These are phyloP conservation scores for Microctenopoma steveboyesi DNA, from an alignment of 2,797 vertebrate genomes.

Conservation along the genomic window DNA sequence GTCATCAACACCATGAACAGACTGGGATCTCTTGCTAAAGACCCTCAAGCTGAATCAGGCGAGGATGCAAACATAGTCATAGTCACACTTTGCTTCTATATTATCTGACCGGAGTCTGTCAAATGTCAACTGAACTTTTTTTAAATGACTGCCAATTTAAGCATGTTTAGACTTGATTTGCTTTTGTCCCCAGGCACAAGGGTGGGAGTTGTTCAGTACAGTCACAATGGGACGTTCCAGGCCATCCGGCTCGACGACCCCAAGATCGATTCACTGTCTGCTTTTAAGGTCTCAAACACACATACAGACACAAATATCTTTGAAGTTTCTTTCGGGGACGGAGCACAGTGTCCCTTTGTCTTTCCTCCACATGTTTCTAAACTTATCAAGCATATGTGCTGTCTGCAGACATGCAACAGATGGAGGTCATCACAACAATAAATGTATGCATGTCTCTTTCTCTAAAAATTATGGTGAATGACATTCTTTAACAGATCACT, in stretches of 20 bases:
- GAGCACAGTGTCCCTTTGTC: slow-evolving; percentile 18
- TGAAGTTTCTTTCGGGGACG: slow-evolving; percentile 31
- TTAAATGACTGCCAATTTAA: background rate
- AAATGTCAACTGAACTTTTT: background rate
- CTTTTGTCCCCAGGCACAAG: slow-evolving; percentile 85
- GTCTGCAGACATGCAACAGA: slow-evolving; percentile 3
- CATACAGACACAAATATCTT: slow-evolving; percentile 29
- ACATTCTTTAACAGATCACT: no score
- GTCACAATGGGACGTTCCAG: slow-evolving; percentile 95
- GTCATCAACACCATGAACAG: slow-evolving; percentile 97
- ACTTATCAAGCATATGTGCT: slow-evolving; percentile 24
- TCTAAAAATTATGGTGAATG: background rate
- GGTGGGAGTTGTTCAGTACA: slow-evolving; percentile 98
- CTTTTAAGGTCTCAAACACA: slow-evolving; percentile 87
- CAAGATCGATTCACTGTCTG: slow-evolving; percentile 90
- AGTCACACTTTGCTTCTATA: background rate
- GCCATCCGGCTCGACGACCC: slow-evolving; percentile 92
- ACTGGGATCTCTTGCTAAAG: slow-evolving; percentile 93
- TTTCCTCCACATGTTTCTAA: slow-evolving; percentile 28
- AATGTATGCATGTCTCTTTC: background rate
- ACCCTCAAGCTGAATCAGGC: slow-evolving; percentile 91
- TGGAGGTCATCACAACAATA: background rate
- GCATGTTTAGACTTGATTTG: background rate
- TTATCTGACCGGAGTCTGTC: background rate
- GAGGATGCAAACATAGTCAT: background rate